Base-by-base conservation (phyloP, 2,797 vertebrate species). In the Betta splendens region DNA sequence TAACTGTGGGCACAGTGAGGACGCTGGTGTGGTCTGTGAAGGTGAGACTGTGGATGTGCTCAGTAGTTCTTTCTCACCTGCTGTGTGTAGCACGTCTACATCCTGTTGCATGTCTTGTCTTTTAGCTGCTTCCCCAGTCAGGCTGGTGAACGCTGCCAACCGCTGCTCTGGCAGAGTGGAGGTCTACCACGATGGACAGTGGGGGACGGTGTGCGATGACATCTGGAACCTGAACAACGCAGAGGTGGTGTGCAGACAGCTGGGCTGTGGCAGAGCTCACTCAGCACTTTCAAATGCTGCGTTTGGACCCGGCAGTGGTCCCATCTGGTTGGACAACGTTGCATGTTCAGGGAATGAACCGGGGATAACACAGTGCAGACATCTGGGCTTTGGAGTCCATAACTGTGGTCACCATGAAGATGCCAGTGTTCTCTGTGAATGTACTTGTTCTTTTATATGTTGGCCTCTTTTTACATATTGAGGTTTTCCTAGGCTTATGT, bases 131-230 rank as follows among this genome's bases (percentile, higher is more conserved):
- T 38, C 56, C 38, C 59, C 71, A 18, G 55, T 79, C 50, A 64
- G 72, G 44, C 55, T 80, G 65, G 69, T 73, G 46, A 74, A 74
- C 51, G 37, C 31, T 35, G 15, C 20, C 22, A 23, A 26, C 4
- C 57, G 18, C 43, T 79, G 80, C 65, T 74, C 82, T 31, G 83
- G 83, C 32, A 77, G 84, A 61, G 85, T 86, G 39, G 85, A 87
- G 76, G 10, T 85, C 57, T 80, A 46, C 54, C 72, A 77, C 22
- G 1, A 5, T 20, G 64, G 66, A 3, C 57, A 28, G 15, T 87
- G 79, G 81, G 80, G 85, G 5, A 84, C 81, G 0, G 79, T 84
- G 55, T 87, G 86, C 60, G 80, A 81, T n/a, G 77, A 88, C 35
- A 1, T 0, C 33, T 87, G 84, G 86, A 56, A 59, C 33, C 29